A percentile compares a stretch with the other conserved stretches of the same genome.
These are phyloP conservation scores for Nestor notabilis DNA, from an alignment of 2,113 vertebrate species.

Conservation along the genomic window DNA sequence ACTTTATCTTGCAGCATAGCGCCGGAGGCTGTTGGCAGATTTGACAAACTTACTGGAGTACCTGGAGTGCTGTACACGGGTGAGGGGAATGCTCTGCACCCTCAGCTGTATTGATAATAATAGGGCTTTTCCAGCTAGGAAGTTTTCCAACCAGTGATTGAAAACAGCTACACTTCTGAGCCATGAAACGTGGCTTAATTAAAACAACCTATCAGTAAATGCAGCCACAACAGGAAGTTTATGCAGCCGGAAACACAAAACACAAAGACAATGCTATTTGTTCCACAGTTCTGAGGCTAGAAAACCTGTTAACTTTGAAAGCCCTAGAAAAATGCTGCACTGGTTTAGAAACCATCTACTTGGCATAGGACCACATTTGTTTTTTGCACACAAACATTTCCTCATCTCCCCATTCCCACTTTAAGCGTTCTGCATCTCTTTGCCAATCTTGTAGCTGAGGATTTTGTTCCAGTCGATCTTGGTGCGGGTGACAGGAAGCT, in stretches of 20 bases:
- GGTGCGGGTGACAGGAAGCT: constrained; percentile 94
- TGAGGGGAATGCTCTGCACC: constrained; percentile 8
- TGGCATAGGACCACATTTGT: constrained; percentile 72
- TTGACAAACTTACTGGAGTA: constrained; percentile 41
- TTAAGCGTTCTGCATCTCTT: constrained; percentile 94
- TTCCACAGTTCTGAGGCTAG: constrained; percentile 71
- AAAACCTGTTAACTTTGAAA: constrained; percentile 80
- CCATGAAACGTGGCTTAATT: constrained; percentile 48
- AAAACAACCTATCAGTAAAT: constrained; percentile 52
- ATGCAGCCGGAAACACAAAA: constrained; percentile 68
- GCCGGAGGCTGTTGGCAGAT: constrained; percentile 41
- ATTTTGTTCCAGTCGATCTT: constrained; percentile 99
- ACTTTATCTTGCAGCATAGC: not conserved
- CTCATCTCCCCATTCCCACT: not conserved
- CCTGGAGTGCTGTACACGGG: constrained; percentile 43
- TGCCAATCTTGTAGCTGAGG: constrained; percentile 98
- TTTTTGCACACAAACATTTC: constrained; percentile 51
- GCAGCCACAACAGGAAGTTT: constrained; percentile 64
- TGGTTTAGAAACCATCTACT: constrained; percentile 76
- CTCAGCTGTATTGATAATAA: not conserved
- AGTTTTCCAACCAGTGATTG: constrained; percentile 68
- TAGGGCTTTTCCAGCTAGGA: constrained; percentile 67
- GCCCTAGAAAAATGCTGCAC: constrained; percentile 78
- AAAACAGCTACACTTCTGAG: constrained; percentile 15
- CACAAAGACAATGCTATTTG: constrained; percentile 69